A percentile compares a stretch with the other conserved stretches of the same genome.
phyloP scores from a whole-genome alignment of 2,113 vertebrate genomes.

The Pycnonotus jocosus region DNA sequence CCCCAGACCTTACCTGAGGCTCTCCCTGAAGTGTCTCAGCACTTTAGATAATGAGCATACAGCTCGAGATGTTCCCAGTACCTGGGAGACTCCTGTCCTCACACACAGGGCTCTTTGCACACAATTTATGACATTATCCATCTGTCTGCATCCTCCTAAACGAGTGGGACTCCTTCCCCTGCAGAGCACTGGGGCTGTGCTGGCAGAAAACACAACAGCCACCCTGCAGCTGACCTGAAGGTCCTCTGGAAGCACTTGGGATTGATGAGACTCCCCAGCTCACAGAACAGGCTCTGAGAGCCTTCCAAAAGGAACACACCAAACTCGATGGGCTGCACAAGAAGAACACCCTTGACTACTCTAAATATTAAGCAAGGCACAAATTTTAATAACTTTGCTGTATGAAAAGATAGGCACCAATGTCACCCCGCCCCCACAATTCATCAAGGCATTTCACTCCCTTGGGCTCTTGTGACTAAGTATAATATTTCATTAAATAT shows the following conservation, averaged over 20 bases:
- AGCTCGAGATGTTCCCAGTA: not conserved
- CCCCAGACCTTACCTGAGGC: not conserved
- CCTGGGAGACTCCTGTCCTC: not conserved
- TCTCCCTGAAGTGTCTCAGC: not conserved
- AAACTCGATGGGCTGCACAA: not conserved
- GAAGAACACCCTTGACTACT: not conserved
- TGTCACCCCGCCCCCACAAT: constrained; percentile 41
- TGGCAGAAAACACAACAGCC: not conserved
- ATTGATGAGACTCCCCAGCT: not conserved
- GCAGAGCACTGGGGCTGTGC: not conserved
- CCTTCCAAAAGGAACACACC: not conserved
- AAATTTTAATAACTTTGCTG: not conserved
- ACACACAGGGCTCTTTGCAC: not conserved
- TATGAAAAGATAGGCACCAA: constrained; percentile 2
- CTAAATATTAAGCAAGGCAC: constrained; percentile 13
- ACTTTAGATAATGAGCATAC: fast-evolving
- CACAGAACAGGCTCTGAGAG: not conserved
- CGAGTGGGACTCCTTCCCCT: fast-evolving
- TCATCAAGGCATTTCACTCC: constrained; percentile 59
- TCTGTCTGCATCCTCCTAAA: not conserved
- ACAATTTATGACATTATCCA: not conserved
- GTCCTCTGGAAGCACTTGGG: not conserved
- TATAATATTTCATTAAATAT: constrained; percentile 74
- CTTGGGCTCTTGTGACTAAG: constrained; percentile 59
- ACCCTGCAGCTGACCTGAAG: not conserved